Evolutionary conservation across 2,113 vertebrate species (phyloP), one percentile per base, ranked within the genome.

Genomic region (Xiphias gladius): DNA sequence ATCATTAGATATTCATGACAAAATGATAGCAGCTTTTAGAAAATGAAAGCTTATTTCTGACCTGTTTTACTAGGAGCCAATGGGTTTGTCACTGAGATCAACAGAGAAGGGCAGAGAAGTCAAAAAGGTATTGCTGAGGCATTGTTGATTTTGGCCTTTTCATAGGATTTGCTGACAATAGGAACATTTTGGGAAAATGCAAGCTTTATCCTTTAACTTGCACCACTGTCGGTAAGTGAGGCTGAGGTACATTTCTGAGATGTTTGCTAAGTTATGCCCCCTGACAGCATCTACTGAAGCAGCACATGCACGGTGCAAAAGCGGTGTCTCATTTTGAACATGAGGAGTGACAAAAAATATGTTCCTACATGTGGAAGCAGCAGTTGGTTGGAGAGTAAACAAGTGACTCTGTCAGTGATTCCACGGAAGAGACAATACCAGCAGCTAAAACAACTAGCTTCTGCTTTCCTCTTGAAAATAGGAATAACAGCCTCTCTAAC

Each of bases 361-460:
- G n/a, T 7, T 24, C 4, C 30, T 35, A 1, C 59, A 20, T 17
- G 55, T 32, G 55, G 69, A 63, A 13, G 35, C 58, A 43, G 71
- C 50, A 32, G 19, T 0, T 0, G 41, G 22, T 16, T 28, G 37
- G 48, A 66, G 28, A 17, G 22, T 52, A 58, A 22, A 70, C n/a
- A 19, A 12, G 22, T 9, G 30, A 71, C 17, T 70, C 64, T 17
- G 54, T 62, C 62, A 76, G 17, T 1, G 61, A 78, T 68, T 73
- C 35, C 74, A 58, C 55, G 26, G 19, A 68, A 13, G 46, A 58
- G 14, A 73, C 65, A 19, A 35, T 4, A 50, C 11, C 57, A 39
- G 13, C 71, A 37, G 22, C 35, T 69, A 10, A 54, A 62, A 50
- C 46, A 5, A 9, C 24, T 3, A 10, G 50, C 8, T 4, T 52